Evolutionary conservation across 1,140 invertebrate genomes (phyloP), one percentile per base, ranked within the genome.

Genomic region (Caerostris darwini): DNA sequence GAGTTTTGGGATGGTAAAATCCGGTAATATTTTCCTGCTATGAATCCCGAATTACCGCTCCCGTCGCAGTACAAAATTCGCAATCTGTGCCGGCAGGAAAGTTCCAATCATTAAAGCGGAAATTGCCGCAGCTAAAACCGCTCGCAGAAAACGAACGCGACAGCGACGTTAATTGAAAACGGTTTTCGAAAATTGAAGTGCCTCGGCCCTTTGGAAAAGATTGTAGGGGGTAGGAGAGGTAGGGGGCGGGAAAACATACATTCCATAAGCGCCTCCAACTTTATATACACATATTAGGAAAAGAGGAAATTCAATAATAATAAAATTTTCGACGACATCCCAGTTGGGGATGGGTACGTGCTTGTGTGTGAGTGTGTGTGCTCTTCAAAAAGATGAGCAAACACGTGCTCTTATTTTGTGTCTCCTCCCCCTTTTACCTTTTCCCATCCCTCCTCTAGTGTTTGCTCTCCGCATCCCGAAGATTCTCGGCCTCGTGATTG

Each of bases 281-380:
- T 77, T 90, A 77, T 34, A 88, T 58, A 59, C 90, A 92, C 90
- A 85, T 69, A 90, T 71, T 71, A 92, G 19, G 34, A 61, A 85
- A 58, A 34, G 90, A 50, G 90, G 90, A 92, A 92, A 92, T 92
- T 92, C 81, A 85, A 92, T 83, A 85, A 92, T 92, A 92, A 92
- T 92, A 92, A 92, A 92, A 92, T 92, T 92, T 91, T 81, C 56
- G 56, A 56, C 57, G 90, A 59, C 57, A 56, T 71, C 57, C 34
- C 34, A 50, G 58, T 58, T 61, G 57, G 85, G 85, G 50, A 61
- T 50, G 12, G 61, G 56, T 7, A 17, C 50, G 12, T 7, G 88
- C n/a, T 3, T 34, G 88, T 56, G 61, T 81, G 86, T 34, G 54
- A 59, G 69, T 59, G 90, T 91, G 53, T 61, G 12, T 69, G 69